These are phyloP conservation scores for Auanema freiburgensis DNA, from an alignment of 2,888 invertebrate species.

Conservation along the genomic window DNA sequence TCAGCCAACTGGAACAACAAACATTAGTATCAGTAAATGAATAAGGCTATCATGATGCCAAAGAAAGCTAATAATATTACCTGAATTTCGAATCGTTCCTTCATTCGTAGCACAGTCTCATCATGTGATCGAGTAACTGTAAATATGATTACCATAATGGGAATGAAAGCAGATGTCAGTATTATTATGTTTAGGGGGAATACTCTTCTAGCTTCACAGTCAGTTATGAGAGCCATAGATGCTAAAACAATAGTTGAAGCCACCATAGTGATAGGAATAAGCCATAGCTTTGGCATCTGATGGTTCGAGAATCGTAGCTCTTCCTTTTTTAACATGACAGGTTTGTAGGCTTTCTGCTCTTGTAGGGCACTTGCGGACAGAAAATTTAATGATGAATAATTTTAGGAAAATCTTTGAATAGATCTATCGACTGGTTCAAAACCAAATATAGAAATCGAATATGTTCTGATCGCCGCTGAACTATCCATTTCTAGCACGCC, in stretches of 20 bases:
- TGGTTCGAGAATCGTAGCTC: too few species aligned
- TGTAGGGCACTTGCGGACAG: too few species aligned
- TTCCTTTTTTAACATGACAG: too few species aligned
- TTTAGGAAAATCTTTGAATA: too few species aligned
- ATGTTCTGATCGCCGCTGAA: too few species aligned
- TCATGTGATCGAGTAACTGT: slow-evolving; percentile 43
- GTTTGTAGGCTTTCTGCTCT: too few species aligned
- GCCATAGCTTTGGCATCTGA: too few species aligned
- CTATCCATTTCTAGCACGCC: not conserved
- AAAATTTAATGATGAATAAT: too few species aligned
- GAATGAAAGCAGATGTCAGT: slow-evolving; percentile 25
- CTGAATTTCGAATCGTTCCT: slow-evolving; percentile 37
- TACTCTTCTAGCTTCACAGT: not conserved
- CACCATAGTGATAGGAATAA: not conserved
- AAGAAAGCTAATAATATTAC: too few species aligned
- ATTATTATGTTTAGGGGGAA: slow-evolving; percentile 17
- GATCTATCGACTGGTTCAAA: too few species aligned
- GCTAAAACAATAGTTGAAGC: slow-evolving; percentile 8
- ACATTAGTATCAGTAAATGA: not conserved
- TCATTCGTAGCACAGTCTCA: slow-evolving; percentile 28
- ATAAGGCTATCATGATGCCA: not conserved
- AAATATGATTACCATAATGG: slow-evolving; percentile 41
- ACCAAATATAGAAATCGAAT: not conserved
- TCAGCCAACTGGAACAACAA: slow-evolving; percentile 26
- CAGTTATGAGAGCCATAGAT: slow-evolving; percentile 6